phyloP scores from a whole-genome alignment of 2,888 invertebrate species.

The Drosophila aldrichi region DNA sequence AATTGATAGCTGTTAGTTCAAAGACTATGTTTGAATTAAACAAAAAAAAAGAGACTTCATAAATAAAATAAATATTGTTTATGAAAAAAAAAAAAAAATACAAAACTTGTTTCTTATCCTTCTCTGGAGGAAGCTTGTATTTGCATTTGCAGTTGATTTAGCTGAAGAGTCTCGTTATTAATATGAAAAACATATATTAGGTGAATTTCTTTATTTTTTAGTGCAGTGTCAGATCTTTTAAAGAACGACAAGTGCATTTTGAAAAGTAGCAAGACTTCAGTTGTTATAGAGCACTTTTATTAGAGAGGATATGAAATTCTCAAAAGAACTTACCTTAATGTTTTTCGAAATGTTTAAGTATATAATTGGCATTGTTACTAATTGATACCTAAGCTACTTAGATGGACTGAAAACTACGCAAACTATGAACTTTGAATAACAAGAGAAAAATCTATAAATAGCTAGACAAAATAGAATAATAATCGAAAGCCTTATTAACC shows the following conservation, averaged over 20 bases:
- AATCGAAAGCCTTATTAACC: slow-evolving; percentile 24
- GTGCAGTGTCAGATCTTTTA: slow-evolving; percentile 33
- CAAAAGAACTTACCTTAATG: slow-evolving; percentile 50
- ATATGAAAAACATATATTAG: slow-evolving; percentile 4
- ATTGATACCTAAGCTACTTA: slow-evolving; percentile 50
- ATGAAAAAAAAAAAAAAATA: slow-evolving; percentile 7
- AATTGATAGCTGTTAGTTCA: slow-evolving; percentile 55
- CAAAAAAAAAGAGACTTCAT: slow-evolving; percentile 4
- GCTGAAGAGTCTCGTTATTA: background rate
- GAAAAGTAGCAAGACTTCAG: slow-evolving; percentile 5
- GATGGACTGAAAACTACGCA: slow-evolving; percentile 55
- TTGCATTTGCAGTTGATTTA: background rate
- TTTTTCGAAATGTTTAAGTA: slow-evolving; percentile 13
- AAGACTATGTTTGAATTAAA: slow-evolving; percentile 22
- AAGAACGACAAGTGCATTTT: slow-evolving; percentile 27
- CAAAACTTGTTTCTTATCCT: background rate
- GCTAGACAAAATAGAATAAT: slow-evolving; percentile 13
- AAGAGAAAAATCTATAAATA: slow-evolving; percentile 27
- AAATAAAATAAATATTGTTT: slow-evolving; percentile 20
- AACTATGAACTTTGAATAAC: slow-evolving; percentile 34
- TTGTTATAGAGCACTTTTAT: slow-evolving; percentile 23
- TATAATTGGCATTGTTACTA: slow-evolving; percentile 27
- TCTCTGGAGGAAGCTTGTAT: slow-evolving; percentile 1
- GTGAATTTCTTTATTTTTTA: slow-evolving; percentile 6
- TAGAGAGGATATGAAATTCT: background rate